Base-by-base conservation (phyloP, 2,113 vertebrate genomes). In the Larimichthys polyactis region DNA sequence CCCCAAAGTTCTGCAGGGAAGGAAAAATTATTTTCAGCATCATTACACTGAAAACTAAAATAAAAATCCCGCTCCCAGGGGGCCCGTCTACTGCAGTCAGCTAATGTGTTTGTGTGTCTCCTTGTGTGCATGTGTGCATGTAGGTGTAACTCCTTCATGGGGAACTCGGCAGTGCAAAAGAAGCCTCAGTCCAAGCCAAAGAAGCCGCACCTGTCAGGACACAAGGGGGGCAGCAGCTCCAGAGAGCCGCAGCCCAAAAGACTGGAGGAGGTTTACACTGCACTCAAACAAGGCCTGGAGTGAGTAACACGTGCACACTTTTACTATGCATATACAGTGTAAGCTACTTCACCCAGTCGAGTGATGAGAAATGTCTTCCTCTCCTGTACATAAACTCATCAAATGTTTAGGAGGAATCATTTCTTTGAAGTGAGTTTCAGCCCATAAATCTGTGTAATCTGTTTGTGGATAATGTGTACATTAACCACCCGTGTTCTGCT, bases 71-170 rank as follows among this genome's bases (percentile, higher is more conserved):
- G 51, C 22, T 3, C 48, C 14, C 20, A 20, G 40, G 1, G 32
- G 11, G 27, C 11, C 3, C 48, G 36, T 75, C 43, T 17, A 20
- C 16, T 27, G 9, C 8, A 27, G 15, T 62, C 11, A 27, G 36
- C 57, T 54, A 4, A 9, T 19, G 11, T 82, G 19, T 70, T 2
- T 44, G 14, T 58, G 70, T 60, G 71, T 36, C 32, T 36, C 32
- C 32, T 36, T 63, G 58, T 54, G 11, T 29, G 48, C 88, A 79
- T 81, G 52, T 86, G 82, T 91, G 17, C 82, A 57, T 86, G 12
- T 84, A 99, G 98, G 92, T 99, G 98, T 92, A 99, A 99, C 89
- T 99, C 98, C 8, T 99, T 99, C 94, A 97, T 99, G 90, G 98
- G 98, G 90, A 99, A 98, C 94, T 88, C 97, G 2, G 96, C 94